Base-by-base conservation (phyloP, 2,113 vertebrate species). In the Crotalus helleri region DNA sequence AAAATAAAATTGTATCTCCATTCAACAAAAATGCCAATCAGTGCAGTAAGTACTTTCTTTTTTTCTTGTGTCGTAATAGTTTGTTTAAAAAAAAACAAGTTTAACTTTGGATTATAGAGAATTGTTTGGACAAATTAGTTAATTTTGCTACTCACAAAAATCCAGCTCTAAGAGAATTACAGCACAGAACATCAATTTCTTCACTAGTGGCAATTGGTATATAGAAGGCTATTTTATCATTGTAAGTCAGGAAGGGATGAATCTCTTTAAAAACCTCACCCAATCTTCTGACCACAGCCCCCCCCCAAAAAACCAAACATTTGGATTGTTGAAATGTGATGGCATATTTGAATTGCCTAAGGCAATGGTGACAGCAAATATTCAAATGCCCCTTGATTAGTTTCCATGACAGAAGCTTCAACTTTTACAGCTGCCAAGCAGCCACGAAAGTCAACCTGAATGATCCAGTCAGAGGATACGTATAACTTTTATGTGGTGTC, bases 401-500 rank as follows among this genome's bases (percentile, higher is more conserved):
- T 93, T 96, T 94, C 92, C 91, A 90, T 94, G 96, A 94, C 93
- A 93, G 91, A 64, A 92, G 92, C 57, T 87, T 95, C 93, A 19
- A 0, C 92, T 96, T 96, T 89, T 92, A 91, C 92, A 94, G 93
- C 95, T 96, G 96, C 93, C 92, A 93, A 95, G 91, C 53, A 94
- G 93, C 92, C 93, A 89, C 94, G 90, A 92, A 96, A 96, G 95
- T 94, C 92, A 95, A 17, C 90, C 87, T 88, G 12, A 93, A 91
- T 86, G 95, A 95, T 92, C 15, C 46, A 94, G 95, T 92, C 93
- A 92, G 90, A 93, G 96, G 94, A 94, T 85, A 93, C 6, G 51
- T 74, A 4, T 0, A 81, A 61, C 33, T 91, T 94, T 81, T 90
- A 90, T 64, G 85, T 8, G 89, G 90, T 26, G 94, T 93, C 90